These are phyloP conservation scores for Triops cancriformis DNA, from an alignment of 1,140 invertebrate genomes.

Conservation along the genomic window DNA sequence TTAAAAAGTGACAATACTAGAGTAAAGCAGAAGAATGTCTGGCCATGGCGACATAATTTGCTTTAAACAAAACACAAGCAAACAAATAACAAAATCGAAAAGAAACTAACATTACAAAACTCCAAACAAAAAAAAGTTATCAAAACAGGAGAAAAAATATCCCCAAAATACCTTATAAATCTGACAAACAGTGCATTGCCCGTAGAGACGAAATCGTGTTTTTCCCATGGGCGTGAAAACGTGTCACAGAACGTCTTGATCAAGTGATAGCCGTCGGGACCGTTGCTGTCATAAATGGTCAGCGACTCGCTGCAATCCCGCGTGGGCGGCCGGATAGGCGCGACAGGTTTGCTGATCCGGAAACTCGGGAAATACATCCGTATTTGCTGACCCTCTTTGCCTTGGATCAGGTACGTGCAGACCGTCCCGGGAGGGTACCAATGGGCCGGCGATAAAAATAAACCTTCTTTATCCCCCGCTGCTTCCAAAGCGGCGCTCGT, in stretches of 20 bases:
- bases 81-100: too few species aligned
- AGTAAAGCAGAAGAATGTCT: too few species aligned
- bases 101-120: not conserved
- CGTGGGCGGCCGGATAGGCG: constrained; percentile 52
- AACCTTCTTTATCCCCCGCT: constrained; percentile 58
- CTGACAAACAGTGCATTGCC: constrained; percentile 69
- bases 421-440: constrained; percentile 87
- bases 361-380: constrained; percentile 81
- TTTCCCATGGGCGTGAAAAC: constrained; percentile 81
- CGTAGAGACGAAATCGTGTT: constrained; percentile 80
- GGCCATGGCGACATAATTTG: too few species aligned
- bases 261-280: constrained; percentile 73
- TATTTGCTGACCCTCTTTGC: constrained; percentile 70
- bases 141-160: not conserved
- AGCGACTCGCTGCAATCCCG: constrained; percentile 81
- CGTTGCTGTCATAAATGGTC: constrained; percentile 73
- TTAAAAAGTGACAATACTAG: too few species aligned
- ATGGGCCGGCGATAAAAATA: constrained; percentile 79
- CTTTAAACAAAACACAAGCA: too few species aligned
- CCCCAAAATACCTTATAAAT: constrained; percentile 29
- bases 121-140: not conserved
- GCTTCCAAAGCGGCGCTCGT: constrained; percentile 66
- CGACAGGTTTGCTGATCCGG: constrained; percentile 77
- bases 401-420: constrained; percentile 80
- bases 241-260: constrained; percentile 89